Base-by-base conservation (phyloP, 2,888 invertebrate genomes). In the Steinernema scapterisci region DNA sequence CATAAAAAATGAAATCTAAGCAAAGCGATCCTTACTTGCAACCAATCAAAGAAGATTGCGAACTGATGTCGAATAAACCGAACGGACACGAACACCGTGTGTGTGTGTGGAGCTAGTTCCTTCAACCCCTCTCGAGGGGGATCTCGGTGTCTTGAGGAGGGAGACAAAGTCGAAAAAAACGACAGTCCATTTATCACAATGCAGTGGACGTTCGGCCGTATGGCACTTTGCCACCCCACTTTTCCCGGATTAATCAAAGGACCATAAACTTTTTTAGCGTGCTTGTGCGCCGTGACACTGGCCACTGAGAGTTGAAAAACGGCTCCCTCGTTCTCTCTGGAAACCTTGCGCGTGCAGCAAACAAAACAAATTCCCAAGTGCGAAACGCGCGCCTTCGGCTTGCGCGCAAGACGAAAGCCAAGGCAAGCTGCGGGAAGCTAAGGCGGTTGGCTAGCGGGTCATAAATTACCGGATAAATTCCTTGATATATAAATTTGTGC, bases 391-490 rank as follows among this genome's bases (percentile, higher is more conserved):
- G 54, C 54, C 27, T 27, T 16, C 63, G 63, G n/a, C n/a, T n/a
- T 13, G 63, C 63, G 54, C 54, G 23, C 31, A 13, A 25, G 25
- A 21, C 63, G 63, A 3, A 19, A 48, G 48, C n/a, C n/a, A n/a
- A n/a, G n/a, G n/a, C n/a, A n/a, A n/a, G n/a, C n/a, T n/a, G 63
- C 63, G 23, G 63, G 38, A 38, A 38, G 38, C 38, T 38, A 6
- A 38, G 38, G 5, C 9, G 38, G 38, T 27, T 27, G 63, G 23
- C 63, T 63, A 31, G 27, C 63, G 38, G 63, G 31, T 31, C 63
- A 63, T 63, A 63, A 63, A 63, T 63, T 63, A 63, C 63, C 63
- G 63, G 63, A 63, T 63, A 63, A 63, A 63, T 63, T 63, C 63
- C 63, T 63, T 63, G 63, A 63, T 63, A 63, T 63, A 63, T 63